A percentile compares a stretch with the other conserved stretches of the same genome.
Conservation (phyloP, 2,888 invertebrate genomes). For the Litoditis marina region DNA sequence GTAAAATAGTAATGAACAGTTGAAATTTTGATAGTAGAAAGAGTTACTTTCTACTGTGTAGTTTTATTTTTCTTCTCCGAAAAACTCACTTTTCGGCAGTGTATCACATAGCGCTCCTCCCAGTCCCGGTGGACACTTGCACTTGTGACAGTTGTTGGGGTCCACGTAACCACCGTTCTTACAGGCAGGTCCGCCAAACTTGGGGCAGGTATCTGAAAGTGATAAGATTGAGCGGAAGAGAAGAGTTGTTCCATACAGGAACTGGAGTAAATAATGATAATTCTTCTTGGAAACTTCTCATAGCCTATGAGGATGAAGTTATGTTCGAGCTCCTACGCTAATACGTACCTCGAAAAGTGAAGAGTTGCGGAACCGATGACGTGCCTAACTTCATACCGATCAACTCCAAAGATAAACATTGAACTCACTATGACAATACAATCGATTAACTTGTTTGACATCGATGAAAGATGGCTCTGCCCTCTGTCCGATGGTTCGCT, state of each 20-base stretch:
- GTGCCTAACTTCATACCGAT: too few relatives aligned
- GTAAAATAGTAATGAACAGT: too few relatives aligned
- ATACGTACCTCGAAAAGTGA: too few relatives aligned
- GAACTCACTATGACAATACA: constrained; percentile 50
- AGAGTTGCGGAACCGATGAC: too few relatives aligned
- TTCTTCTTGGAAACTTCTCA: too few relatives aligned
- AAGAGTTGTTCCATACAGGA: not conserved
- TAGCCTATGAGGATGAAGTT: too few relatives aligned
- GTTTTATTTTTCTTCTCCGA: too few relatives aligned
- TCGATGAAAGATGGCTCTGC: constrained; percentile 53
- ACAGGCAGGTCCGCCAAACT: constrained; percentile 23
- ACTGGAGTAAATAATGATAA: too few relatives aligned
- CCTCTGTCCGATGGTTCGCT: constrained; percentile 55
- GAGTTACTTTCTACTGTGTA: too few relatives aligned
- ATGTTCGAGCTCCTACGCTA: too few relatives aligned
- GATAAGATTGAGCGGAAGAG: not conserved
- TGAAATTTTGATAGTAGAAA: too few relatives aligned
- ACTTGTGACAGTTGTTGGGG: constrained; percentile 52
- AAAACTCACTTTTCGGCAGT: constrained; percentile 22
- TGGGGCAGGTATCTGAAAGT: constrained; percentile 45
- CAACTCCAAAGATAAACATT: too few relatives aligned
- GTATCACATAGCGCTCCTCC: constrained; percentile 31
- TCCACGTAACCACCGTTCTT: constrained; percentile 55
- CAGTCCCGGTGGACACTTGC: constrained; percentile 51
- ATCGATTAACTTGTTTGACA: constrained; percentile 56